Evolutionary conservation across 2,113 vertebrate species (phyloP), one percentile per base, ranked within the genome.

Genomic region (Scatophagus argus): DNA sequence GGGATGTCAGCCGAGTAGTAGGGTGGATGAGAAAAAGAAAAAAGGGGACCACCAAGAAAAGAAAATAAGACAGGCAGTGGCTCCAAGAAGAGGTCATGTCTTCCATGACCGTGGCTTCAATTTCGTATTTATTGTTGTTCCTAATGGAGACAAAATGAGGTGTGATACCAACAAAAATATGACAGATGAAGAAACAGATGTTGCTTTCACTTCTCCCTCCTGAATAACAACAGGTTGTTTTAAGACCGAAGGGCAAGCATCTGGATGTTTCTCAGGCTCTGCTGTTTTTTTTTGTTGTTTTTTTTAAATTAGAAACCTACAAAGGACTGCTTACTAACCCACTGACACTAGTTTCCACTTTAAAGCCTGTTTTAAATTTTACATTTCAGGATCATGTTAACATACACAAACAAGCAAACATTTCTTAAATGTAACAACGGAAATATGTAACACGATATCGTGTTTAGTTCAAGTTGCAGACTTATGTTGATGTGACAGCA

Each of bases 1-100:
- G 65, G 81, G 39, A 70, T 74, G 69, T 78, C 69, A 78, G 64
- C 21, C 5, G 46, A 77, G 63, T 32, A 54, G 46, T 54, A 69
- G 67, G 46, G n/a, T 64, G 64, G 36, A 69, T 16, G 41, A 41
- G 23, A 36, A 62, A 27, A 13, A 2, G 4, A 23, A 27, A 29
- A 55, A 61, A 61, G 3, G 55, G 56, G n/a, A 0, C 19, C 16
- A 21, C 23, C 25, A 49, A 66, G 55, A 74, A 39, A 71, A 59
- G 19, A 52, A 71, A 79, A 79, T 19, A 12, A 7, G 16, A 59
- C 16, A 62, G 39, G 25, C n/a, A 32, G 49, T n/a, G 41, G 49
- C 32, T 60, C 27, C 47, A 36, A 47, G 23, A 63, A 52, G 38
- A 66, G 64, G 51, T 73, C 67, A 68, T 77, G 14, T 77, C 80